These are phyloP conservation scores for Antigone vipio DNA, from an alignment of 2,113 vertebrate species.

Conservation along the genomic window DNA sequence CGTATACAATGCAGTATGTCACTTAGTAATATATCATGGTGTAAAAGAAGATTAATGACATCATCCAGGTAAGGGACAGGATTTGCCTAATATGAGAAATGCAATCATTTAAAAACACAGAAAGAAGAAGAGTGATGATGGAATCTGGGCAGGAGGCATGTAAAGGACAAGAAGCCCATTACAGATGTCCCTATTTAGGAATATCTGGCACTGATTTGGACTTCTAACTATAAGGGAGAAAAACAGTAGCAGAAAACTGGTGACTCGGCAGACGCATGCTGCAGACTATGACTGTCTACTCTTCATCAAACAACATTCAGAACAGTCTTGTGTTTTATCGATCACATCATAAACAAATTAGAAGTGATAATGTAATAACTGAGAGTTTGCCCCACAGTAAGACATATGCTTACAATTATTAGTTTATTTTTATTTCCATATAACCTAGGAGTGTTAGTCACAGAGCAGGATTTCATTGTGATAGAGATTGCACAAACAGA, in stretches of 20 bases:
- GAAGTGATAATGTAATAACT: neutral
- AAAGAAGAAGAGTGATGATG: conserved; percentile 46
- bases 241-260: neutral
- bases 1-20: conserved; percentile 45
- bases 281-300: neutral
- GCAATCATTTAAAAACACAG: conserved; percentile 60
- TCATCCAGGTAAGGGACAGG: conserved; percentile 64
- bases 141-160: conserved; percentile 39
- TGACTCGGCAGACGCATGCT: neutral
- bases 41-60: conserved; percentile 73
- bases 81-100: conserved; percentile 71
- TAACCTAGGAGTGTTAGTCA: neutral
- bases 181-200: conserved; percentile 23
- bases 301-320: neutral
- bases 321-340: neutral
- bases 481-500: neutral
- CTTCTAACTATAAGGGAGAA: neutral
- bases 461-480: neutral
- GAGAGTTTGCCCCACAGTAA: neutral
- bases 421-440: neutral
- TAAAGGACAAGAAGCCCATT: conserved; percentile 59
- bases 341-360: neutral
- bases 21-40: conserved; percentile 64
- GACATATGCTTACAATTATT: neutral
- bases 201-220: conserved; percentile 15